Evolutionary conservation across 2,888 invertebrate genomes (phyloP), one percentile per base, ranked within the genome.

Genomic region (Uropetala carovei): DNA sequence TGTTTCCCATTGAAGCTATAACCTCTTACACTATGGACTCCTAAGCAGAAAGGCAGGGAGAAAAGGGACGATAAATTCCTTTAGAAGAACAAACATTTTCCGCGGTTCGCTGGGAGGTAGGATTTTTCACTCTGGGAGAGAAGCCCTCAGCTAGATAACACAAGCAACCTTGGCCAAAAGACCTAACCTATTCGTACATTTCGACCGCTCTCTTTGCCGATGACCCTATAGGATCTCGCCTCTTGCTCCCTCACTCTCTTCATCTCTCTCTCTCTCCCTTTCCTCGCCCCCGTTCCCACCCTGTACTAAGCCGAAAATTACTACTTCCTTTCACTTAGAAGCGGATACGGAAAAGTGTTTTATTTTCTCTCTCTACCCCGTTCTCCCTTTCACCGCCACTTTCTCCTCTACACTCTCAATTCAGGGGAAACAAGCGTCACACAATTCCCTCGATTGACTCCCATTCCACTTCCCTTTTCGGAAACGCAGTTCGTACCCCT

Each of bases 161-260:
- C 75, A 75, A 75, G 22, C 75, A 75, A 75, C 75, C 75, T 75
- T 75, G 75, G 75, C 75, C 75, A 75, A 75, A 75, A 75, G 75
- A 75, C 75, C 22, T 18, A 75, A n/a, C 22, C 22, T 27, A 13
- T 27, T 27, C 7, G 22, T 27, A 75, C 11, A 75, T 10, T 22
- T 27, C 13, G 27, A 22, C 27, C 75, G 11, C 22, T 75, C 13
- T 22, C 75, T 27, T 9, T 11, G 75, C 75, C 75, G 9, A 75
- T 75, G 22, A n/a, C 75, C 75, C 75, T 27, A 43, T 75, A 27
- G 27, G 27, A 22, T 22, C 4, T 0, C 27, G 27, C 27, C 27
- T 75, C 4, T 27, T 27, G 9, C 22, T 3, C 10, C 22, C 13
- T 75, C 75, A 7, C 10, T 11, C 8, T 27, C 13, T 75, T 27